These are phyloP conservation scores for Egretta garzetta DNA, from an alignment of 2,113 vertebrate genomes.

Conservation along the genomic window DNA sequence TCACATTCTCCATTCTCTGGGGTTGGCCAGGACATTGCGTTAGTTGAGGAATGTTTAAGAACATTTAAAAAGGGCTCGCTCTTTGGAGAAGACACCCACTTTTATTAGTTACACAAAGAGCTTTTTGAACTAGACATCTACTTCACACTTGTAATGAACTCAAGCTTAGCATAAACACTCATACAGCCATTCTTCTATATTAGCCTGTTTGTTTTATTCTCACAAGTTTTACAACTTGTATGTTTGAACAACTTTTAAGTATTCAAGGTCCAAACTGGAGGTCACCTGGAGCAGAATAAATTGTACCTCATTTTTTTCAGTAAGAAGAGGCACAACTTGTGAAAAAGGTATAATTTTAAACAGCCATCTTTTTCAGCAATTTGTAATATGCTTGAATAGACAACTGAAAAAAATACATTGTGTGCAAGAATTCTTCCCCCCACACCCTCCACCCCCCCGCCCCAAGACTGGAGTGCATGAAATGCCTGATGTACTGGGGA, in stretches of 20 bases:
- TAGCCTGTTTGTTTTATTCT: neutral
- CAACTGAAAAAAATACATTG: neutral
- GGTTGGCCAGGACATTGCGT: neutral
- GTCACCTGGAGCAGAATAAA: neutral
- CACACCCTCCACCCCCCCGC: too few relatives aligned
- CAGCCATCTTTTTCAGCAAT: neutral
- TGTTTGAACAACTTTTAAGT: neutral
- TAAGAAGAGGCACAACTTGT: neutral
- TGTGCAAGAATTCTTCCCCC: neutral
- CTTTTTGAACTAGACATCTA: neutral
- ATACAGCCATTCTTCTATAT: neutral
- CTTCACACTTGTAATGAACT: neutral
- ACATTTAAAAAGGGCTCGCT: neutral
- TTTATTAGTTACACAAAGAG: neutral
- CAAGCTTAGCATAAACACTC: neutral
- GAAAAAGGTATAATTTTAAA: neutral
- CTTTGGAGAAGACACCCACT: neutral
- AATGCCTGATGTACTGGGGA: constrained; percentile 55
- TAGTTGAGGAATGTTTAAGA: neutral
- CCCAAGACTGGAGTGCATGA: neutral
- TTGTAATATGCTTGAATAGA: neutral
- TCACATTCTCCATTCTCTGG: neutral
- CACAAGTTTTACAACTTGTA: neutral
- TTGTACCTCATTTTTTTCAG: neutral
- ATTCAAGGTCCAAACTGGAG: neutral